Evolutionary conservation across 2,797 vertebrate genomes (phyloP), one percentile per base, ranked within the genome.

Genomic region (Merluccius polli): DNA sequence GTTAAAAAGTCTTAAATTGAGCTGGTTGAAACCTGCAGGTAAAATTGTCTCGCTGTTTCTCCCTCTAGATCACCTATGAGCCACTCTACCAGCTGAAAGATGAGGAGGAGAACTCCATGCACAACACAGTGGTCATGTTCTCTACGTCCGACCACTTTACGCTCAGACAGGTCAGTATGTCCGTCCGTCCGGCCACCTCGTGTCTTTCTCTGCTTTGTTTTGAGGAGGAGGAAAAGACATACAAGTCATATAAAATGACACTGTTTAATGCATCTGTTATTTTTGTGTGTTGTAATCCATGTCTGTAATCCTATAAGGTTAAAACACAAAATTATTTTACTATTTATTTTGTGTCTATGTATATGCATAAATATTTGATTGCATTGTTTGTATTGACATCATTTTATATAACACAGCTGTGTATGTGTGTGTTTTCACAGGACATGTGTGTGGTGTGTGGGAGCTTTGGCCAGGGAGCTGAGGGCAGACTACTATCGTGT

Each of bases 361-460:
- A n/a, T n/a, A n/a, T n/a, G n/a, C n/a, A n/a, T n/a, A n/a, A n/a
- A n/a, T n/a, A n/a, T n/a, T n/a, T n/a, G n/a, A n/a, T n/a, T n/a
- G n/a, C n/a, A n/a, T n/a, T n/a, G 38, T 41, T 41, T 41, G 13
- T 59, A 59, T 59, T 59, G 21, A n/a, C 52, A n/a, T 6, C n/a
- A 6, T 59, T n/a, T 59, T 59, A 21, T 59, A 48, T 48, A 21
- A n/a, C 2, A 48, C 44, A 16, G 18, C 4, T 48, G 74, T 70
- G 48, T 2, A 32, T 24, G 30, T 69, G 30, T 70, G 67, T 76
- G 24, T 24, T n/a, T 41, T 29, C 13, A n/a, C 84, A 98, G 98
- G 98, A 99, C 84, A 98, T 99, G 97, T 99, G 97, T 81, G 96
- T 98, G 29, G 97, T 99, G 24, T 99, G 98, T 82, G 98, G 97